Percentiles rank a stretch among this genome's conserved stretches.
Conservation (phyloP, 2,113 vertebrate species). For the Seriola rivoliana region DNA sequence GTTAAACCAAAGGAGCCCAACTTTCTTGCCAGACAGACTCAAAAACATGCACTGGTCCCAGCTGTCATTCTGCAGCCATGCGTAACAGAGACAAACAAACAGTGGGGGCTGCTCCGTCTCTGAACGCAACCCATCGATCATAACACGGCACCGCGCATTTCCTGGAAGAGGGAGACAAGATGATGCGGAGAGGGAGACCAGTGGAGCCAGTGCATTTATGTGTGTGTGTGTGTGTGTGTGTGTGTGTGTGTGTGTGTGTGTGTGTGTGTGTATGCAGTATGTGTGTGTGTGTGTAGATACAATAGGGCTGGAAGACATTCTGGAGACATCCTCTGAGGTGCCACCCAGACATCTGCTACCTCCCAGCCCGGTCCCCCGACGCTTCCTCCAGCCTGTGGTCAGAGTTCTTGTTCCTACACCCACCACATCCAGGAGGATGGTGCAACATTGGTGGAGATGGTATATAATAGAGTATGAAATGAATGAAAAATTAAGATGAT, state of each 20-base stretch:
- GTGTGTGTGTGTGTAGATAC: constrained; percentile 16
- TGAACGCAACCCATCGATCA: constrained; percentile 78
- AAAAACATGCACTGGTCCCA: constrained; percentile 63
- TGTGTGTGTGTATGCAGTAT: constrained; percentile 32
- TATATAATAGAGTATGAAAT: constrained; percentile 46
- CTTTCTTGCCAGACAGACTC: constrained; percentile 57
- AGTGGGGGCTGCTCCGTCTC: constrained; percentile 70
- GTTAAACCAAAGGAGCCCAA: constrained; percentile 40
- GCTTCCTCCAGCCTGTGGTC: constrained; percentile 56
- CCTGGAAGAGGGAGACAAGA: constrained; percentile 72
- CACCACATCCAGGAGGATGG: constrained; percentile 32
- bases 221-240: constrained; percentile 16
- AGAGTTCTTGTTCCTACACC: constrained; percentile 16
- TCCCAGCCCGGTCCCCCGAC: constrained; percentile 31
- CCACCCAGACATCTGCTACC: constrained; percentile 66
- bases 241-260: constrained; percentile 23
- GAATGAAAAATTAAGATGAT: constrained; percentile 37
- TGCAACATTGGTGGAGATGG: not conserved
- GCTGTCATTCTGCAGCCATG: constrained; percentile 75
- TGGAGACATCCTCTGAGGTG: constrained; percentile 48
- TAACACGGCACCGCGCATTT: constrained; percentile 63
- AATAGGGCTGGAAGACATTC: constrained; percentile 37
- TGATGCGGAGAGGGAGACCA: constrained; percentile 50
- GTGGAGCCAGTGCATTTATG: constrained; percentile 34
- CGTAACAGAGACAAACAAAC: constrained; percentile 76